phyloP scores from a whole-genome alignment of 2,888 invertebrate genomes.

The Scelioninae gen. 2 region DNA sequence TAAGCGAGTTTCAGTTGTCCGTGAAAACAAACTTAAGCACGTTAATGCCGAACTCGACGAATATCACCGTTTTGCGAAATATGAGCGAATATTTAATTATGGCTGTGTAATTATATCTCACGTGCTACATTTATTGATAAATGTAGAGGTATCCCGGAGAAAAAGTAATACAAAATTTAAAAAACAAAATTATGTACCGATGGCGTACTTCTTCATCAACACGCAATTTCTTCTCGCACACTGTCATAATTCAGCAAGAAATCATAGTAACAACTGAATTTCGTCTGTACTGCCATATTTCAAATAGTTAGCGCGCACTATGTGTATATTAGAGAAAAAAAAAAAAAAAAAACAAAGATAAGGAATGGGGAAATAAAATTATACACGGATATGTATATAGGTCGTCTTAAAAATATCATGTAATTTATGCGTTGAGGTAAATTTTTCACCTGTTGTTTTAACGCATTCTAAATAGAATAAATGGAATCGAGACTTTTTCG shows the following conservation, averaged over 20 bases:
- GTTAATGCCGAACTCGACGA: not conserved
- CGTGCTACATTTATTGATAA: slow-evolving; percentile 35
- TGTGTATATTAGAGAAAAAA: slow-evolving; percentile 37
- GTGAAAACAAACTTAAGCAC: not conserved
- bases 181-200: slow-evolving; percentile 13
- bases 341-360: slow-evolving; percentile 10
- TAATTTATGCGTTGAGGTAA: not conserved
- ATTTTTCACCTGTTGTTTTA: not conserved
- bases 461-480: not conserved
- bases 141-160: slow-evolving; percentile 22
- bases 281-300: slow-evolving; percentile 56
- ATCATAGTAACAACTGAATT: slow-evolving; percentile 50
- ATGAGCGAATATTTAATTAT: slow-evolving; percentile 46
- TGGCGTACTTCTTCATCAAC: slow-evolving; percentile 32
- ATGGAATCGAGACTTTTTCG: not conserved
- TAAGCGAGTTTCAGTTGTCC: not conserved
- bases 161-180: slow-evolving; percentile 4
- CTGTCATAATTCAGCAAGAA: slow-evolving; percentile 47
- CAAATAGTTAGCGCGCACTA: slow-evolving; percentile 51
- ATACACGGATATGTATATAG: slow-evolving; percentile 32
- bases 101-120: slow-evolving; percentile 50
- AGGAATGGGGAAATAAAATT: slow-evolving; percentile 2
- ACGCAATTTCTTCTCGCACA: slow-evolving; percentile 53
- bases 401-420: slow-evolving; percentile 40
- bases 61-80: slow-evolving; percentile 9